Conservation (phyloP, 2,797 vertebrate genomes). For the Gallinago nigripennis region DNA sequence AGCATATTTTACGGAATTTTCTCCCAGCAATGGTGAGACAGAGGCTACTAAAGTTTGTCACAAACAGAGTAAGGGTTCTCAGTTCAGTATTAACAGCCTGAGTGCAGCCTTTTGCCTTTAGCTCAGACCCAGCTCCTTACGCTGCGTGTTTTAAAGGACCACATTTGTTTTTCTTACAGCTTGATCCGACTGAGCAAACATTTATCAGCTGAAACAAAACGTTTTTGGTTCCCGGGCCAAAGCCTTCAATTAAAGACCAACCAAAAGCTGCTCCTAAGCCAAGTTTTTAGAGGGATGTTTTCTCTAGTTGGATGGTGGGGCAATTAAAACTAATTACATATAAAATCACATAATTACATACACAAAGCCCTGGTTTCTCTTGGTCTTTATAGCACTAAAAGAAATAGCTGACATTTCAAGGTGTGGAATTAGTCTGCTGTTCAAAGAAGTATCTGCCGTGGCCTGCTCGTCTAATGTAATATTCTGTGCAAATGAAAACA, state of each 20-base stretch:
- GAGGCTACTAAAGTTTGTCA: background rate
- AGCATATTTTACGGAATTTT: slow-evolving; percentile 83
- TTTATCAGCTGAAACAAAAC: background rate
- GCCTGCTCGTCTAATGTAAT: background rate
- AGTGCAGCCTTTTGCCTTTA: background rate
- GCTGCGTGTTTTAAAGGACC: background rate
- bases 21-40: slow-evolving; percentile 78
- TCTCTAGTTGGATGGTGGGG: background rate
- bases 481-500: background rate
- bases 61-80: background rate
- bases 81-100: background rate
- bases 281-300: background rate
- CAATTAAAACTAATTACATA: background rate
- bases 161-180: background rate
- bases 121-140: background rate
- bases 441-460: background rate
- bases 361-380: background rate
- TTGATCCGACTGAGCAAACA: background rate
- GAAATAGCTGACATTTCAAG: background rate
- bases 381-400: background rate
- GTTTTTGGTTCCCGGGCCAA: background rate
- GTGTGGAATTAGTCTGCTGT: background rate
- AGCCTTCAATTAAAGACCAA: background rate
- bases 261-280: background rate
- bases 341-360: background rate